Evolutionary conservation across 2,797 vertebrate species (phyloP).

Genomic region (Megaceryle alcyon): DNA sequence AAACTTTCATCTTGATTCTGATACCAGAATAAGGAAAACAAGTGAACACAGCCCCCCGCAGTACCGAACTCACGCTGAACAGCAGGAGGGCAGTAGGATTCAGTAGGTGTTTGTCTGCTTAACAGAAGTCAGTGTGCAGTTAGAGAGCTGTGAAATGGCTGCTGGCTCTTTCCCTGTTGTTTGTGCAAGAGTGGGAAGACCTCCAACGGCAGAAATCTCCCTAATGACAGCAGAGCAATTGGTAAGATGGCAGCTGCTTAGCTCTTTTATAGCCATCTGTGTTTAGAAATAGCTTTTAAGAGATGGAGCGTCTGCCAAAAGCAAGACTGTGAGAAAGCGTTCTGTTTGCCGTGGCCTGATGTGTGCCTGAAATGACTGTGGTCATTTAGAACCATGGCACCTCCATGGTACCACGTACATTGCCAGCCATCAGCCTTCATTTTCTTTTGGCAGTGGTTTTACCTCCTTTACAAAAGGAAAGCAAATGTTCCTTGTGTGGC

Average conservation of each 20-base stretch:
- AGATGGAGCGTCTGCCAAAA: slow-evolving; percentile 16
- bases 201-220: slow-evolving; percentile 43
- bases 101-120: slow-evolving; percentile 4
- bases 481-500: background rate
- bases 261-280: slow-evolving; percentile 55
- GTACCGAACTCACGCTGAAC: background rate
- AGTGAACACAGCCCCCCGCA: background rate
- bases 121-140: background rate
- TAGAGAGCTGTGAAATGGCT: slow-evolving; percentile 34
- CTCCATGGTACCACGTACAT: background rate
- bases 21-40: slow-evolving; percentile 6
- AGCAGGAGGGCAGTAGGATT: background rate
- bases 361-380: background rate
- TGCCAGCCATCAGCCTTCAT: background rate
- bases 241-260: slow-evolving; percentile 62
- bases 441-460: background rate
- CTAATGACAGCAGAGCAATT: slow-evolving; percentile 34
- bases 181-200: slow-evolving; percentile 43
- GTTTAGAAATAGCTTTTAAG: slow-evolving; percentile 53
- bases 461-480: background rate
- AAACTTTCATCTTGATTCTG: background rate
- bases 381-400: background rate
- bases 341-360: background rate
- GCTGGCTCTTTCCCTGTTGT: slow-evolving; percentile 24
- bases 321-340: background rate